phyloP scores from a whole-genome alignment of 2,888 invertebrate genomes.

The Sesia bembeciformis region DNA sequence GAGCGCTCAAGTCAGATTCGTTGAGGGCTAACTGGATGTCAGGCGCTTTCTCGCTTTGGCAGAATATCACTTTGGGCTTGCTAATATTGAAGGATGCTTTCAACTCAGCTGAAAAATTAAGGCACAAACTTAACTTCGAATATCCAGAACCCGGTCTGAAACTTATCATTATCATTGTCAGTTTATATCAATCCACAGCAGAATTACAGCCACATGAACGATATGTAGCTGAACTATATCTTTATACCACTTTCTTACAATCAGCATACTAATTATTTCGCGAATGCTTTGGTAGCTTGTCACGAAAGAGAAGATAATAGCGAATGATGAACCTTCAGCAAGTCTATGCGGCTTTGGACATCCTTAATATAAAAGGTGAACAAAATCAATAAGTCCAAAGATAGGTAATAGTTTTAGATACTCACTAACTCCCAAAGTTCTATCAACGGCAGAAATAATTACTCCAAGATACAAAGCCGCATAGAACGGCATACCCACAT shows the following conservation, averaged over 20 bases:
- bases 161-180: not conserved
- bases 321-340: too few species aligned
- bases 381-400: too few species aligned
- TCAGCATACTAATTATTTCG: too few species aligned
- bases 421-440: slow-evolving; percentile 33
- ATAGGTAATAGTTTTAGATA: slow-evolving; percentile 5
- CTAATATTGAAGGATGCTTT: slow-evolving; percentile 19
- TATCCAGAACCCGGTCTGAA: not conserved
- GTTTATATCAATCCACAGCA: too few species aligned
- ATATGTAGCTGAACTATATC: too few species aligned
- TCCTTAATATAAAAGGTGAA: too few species aligned
- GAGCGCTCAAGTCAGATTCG: slow-evolving; percentile 19
- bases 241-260: too few species aligned
- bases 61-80: slow-evolving; percentile 34
- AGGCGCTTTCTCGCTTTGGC: slow-evolving; percentile 29
- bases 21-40: slow-evolving; percentile 30
- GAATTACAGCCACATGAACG: too few species aligned
- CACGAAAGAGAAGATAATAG: too few species aligned
- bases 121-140: not conserved
- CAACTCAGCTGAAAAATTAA: slow-evolving; percentile 28
- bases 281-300: too few species aligned
- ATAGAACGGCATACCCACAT: slow-evolving; percentile 53
- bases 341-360: too few species aligned
- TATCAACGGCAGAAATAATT: slow-evolving; percentile 32
- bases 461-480: slow-evolving; percentile 57